Evolutionary conservation across 23 tunicate genomes (phyloP), one percentile per base, ranked within the genome.

Genomic region (Oikopleura vanhoeffeni): DNA sequence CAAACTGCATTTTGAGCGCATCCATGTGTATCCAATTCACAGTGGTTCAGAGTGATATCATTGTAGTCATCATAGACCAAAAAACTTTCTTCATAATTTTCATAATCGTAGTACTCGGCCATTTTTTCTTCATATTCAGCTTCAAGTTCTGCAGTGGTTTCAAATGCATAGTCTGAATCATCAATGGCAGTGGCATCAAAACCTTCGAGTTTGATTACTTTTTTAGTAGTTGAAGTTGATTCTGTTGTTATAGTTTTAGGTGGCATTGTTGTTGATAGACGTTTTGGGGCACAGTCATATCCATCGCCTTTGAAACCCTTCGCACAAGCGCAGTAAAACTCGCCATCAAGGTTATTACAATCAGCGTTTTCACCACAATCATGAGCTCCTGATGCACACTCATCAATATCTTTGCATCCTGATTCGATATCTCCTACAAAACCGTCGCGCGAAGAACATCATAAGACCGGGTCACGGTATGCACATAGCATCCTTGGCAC

Each of bases 261-360:
- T n/a, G n/a, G n/a, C n/a, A n/a, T n/a, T n/a, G n/a, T n/a, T n/a
- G n/a, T n/a, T n/a, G n/a, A n/a, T 38, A 84, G 86, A 76, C 84
- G 76, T 34, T 84, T 76, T 40, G 77, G 86, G 79, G 18, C 40
- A 40, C 34, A 41, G 64, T 85, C 0, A 87, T 89, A 1, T 49
- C 60, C 60, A 49, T 8, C 8, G 60, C 18, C 60, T 49, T 18
- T 8, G 60, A 49, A 49, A 8, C 60, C 60, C 60, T 49, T 18
- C 18, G 18, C 60, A 49, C 60, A 49, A 18, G 8, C 60, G 60
- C 60, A 49, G 18, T 49, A 8, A 18, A 49, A 49, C 8, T 8
- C 8, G 60, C 60, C 60, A 8, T 49, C 60, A 49, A 49, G 18
- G 60, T 49, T 49, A 8, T 8, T 8, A 49, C n/a, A n/a, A n/a